These are phyloP conservation scores for Himalopsyche tibetana DNA, from an alignment of 2,888 invertebrate genomes.

Conservation along the genomic window DNA sequence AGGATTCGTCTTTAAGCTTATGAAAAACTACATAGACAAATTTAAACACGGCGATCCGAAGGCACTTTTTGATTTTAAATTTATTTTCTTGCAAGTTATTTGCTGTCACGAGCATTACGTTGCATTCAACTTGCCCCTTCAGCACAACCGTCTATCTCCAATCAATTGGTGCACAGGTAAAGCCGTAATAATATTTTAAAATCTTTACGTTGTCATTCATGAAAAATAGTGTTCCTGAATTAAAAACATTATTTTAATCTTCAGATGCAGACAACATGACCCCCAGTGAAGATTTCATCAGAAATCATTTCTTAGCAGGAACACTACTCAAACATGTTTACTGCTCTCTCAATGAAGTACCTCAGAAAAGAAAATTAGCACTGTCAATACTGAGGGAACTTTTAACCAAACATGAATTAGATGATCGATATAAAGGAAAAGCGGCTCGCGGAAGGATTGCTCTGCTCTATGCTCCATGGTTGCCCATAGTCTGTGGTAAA, in stretches of 20 bases:
- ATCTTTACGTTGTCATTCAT: background rate
- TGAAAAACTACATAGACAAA: conserved; percentile 91
- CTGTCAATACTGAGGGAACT: conserved; percentile 89
- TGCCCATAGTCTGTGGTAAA: conserved; percentile 83
- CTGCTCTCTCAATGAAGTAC: conserved; percentile 89
- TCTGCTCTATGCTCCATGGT: conserved; percentile 93
- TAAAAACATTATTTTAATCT: conserved; percentile 58
- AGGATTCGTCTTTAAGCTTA: conserved; percentile 92
- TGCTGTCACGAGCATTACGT: conserved; percentile 97
- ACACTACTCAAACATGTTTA: conserved; percentile 89
- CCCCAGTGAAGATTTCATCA: conserved; percentile 88
- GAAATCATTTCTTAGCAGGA: conserved; percentile 94
- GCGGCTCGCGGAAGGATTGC: conserved; percentile 91
- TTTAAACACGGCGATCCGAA: conserved; percentile 89
- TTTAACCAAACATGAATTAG: conserved; percentile 95
- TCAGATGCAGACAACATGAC: conserved; percentile 78
- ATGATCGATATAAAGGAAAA: conserved; percentile 90
- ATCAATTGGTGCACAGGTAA: conserved; percentile 71
- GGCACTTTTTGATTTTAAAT: conserved; percentile 92
- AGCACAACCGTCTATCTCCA: conserved; percentile 73
- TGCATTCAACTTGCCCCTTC: conserved; percentile 92
- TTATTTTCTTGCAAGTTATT: conserved; percentile 92
- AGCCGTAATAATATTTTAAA: background rate
- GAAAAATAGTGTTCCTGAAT: background rate
- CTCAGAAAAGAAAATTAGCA: conserved; percentile 88